phyloP scores from a whole-genome alignment of 2,888 invertebrate genomes.

The Lathronympha strigana region DNA sequence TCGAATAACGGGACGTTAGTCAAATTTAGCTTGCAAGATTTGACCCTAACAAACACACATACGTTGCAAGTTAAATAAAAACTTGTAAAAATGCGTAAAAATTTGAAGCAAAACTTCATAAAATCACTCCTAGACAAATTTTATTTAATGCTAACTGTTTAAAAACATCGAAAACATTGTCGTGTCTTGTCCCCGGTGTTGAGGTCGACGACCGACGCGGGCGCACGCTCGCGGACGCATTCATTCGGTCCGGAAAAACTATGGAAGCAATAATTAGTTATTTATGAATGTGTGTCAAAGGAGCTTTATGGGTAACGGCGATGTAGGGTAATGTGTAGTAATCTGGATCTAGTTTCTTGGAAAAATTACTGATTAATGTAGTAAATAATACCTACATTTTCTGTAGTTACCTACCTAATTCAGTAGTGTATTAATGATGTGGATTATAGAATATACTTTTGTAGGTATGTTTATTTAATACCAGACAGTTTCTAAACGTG shows the following conservation, averaged over 20 bases:
- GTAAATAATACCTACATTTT: too few relatives aligned
- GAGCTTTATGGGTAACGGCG: constrained; percentile 6
- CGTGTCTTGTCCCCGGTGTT: constrained; percentile 30
- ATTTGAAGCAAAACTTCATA: too few relatives aligned
- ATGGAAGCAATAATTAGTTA: constrained; percentile 31
- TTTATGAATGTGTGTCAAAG: constrained; percentile 21
- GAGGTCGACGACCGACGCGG: constrained; percentile 30
- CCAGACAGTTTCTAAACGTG: too few relatives aligned
- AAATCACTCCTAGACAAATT: not conserved
- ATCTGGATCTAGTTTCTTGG: not conserved
- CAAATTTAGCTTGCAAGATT: too few relatives aligned
- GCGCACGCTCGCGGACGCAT: constrained; percentile 21
- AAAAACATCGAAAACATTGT: constrained; percentile 32
- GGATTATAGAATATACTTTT: too few relatives aligned
- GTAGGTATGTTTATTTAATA: too few relatives aligned
- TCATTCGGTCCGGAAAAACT: constrained; percentile 27
- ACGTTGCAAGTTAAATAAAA: too few relatives aligned
- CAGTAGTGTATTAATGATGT: too few relatives aligned
- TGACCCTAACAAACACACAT: too few relatives aligned
- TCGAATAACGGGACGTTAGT: too few relatives aligned
- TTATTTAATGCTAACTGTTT: constrained; percentile 27
- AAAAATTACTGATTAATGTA: not conserved
- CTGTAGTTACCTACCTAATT: too few relatives aligned
- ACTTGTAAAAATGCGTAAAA: too few relatives aligned
- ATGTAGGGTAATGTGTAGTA: constrained; percentile 6